Conservation (phyloP, 2,888 invertebrate species). For the Phortica magna region DNA sequence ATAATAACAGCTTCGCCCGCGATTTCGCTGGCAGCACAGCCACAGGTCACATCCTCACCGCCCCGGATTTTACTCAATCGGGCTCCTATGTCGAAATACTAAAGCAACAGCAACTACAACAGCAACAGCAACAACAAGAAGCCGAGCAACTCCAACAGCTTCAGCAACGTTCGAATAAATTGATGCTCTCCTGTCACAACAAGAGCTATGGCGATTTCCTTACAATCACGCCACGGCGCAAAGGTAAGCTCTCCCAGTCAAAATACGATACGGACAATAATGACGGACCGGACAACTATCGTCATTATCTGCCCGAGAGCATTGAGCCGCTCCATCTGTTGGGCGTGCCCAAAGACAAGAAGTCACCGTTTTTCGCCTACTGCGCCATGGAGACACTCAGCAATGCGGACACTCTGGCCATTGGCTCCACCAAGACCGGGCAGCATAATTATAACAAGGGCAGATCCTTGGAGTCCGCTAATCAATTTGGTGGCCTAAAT, state of each 20-base stretch:
- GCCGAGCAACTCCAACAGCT: conserved; percentile 36
- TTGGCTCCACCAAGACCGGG: conserved; percentile 69
- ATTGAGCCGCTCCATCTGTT: conserved; percentile 71
- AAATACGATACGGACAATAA: conserved; percentile 33
- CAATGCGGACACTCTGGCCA: conserved; percentile 73
- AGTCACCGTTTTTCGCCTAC: conserved; percentile 67
- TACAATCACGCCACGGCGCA: conserved; percentile 72
- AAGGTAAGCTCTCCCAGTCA: conserved; percentile 57
- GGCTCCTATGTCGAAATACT: conserved; percentile 75
- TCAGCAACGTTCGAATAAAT: conserved; percentile 25
- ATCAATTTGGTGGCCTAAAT: conserved; percentile 38
- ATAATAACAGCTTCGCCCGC: conserved; percentile 56
- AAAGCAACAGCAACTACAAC: conserved; percentile 54
- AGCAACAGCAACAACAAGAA: conserved; percentile 40
- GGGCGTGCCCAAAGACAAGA: conserved; percentile 63
- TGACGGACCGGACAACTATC: conserved; percentile 49
- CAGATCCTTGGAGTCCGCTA: conserved; percentile 52
- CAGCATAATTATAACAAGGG: conserved; percentile 55
- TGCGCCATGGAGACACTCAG: conserved; percentile 73
- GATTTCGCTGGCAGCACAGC: conserved; percentile 50
- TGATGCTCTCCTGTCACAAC: conserved; percentile 60
- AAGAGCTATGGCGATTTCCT: conserved; percentile 75
- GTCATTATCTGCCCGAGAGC: conserved; percentile 66
- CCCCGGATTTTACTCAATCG: conserved; percentile 72
- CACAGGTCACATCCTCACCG: conserved; percentile 55